Evolutionary conservation across 2,888 invertebrate species (phyloP).

Genomic region (Cephonodes hylas): DNA sequence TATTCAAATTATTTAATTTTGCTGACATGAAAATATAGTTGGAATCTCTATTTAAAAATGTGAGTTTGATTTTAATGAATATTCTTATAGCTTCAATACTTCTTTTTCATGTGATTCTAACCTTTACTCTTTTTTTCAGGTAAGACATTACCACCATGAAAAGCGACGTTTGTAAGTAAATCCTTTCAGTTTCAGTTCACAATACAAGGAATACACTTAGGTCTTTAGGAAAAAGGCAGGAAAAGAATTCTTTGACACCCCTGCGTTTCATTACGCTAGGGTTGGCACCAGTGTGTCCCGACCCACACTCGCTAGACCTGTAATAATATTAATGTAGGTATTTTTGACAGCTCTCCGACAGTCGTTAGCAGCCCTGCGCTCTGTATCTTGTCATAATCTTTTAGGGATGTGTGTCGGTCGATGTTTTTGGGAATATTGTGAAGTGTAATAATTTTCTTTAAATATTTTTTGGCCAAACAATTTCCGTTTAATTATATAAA

Average conservation of each 20-base stretch:
- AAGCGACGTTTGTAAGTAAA: neutral
- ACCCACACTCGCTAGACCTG: conserved; percentile 73
- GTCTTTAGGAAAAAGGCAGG: neutral
- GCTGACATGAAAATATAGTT: no score
- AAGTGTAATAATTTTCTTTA: neutral
- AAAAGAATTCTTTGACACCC: neutral
- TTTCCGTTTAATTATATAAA: no score
- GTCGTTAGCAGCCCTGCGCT: conserved; percentile 78
- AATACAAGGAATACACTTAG: neutral
- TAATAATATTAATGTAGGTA: conserved; percentile 80
- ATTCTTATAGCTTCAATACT: no score
- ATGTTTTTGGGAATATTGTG: neutral
- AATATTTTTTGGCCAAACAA: no score
- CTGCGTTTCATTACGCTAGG: conserved; percentile 16
- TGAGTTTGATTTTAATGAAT: no score
- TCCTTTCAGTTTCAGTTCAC: no score
- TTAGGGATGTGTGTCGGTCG: conserved; percentile 47
- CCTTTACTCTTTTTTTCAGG: neutral
- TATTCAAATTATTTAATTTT: no score
- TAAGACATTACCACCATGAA: neutral
- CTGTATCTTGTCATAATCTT: conserved; percentile 80
- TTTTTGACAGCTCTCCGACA: conserved; percentile 76
- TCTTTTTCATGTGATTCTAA: no score
- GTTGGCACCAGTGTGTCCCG: conserved; percentile 47
- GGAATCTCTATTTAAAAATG: no score